A percentile compares a stretch with the other conserved stretches of the same genome.
These are phyloP conservation scores for Copidosoma aretas DNA, from an alignment of 2,888 invertebrate genomes.

Conservation along the genomic window DNA sequence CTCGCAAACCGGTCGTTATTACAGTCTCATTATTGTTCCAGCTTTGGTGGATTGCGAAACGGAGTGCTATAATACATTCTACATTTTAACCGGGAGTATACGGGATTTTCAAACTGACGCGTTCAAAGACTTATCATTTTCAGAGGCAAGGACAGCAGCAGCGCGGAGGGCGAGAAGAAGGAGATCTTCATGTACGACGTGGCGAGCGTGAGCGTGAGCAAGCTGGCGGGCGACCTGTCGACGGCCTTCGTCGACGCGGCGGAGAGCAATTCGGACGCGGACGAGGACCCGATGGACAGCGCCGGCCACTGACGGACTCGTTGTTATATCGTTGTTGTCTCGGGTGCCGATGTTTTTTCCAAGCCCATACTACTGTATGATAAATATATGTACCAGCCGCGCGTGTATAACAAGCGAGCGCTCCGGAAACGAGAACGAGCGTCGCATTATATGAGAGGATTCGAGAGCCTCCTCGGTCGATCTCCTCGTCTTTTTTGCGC, in stretches of 20 bases:
- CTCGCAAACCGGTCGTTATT: no score
- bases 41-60: not conserved
- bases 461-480: not conserved
- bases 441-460: not conserved
- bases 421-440: not conserved
- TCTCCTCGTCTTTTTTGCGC: not conserved
- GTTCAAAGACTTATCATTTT: slow-evolving; percentile 44
- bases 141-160: slow-evolving; percentile 62
- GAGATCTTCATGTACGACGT: slow-evolving; percentile 91
- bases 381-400: no score
- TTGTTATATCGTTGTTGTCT: no score
- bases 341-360: no score
- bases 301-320: not conserved
- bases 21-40: not conserved
- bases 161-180: slow-evolving; percentile 68
- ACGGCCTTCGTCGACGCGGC: slow-evolving; percentile 86
- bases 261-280: slow-evolving; percentile 75
- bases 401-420: not conserved
- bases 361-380: no score
- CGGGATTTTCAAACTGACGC: no score
- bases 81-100: no score
- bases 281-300: slow-evolving; percentile 26
- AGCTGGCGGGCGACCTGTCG: slow-evolving; percentile 81
- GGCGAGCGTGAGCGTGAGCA: slow-evolving; percentile 75
- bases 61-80: no score